These are phyloP conservation scores for Andricus curvator DNA, from an alignment of 2,888 invertebrate species.

Conservation along the genomic window DNA sequence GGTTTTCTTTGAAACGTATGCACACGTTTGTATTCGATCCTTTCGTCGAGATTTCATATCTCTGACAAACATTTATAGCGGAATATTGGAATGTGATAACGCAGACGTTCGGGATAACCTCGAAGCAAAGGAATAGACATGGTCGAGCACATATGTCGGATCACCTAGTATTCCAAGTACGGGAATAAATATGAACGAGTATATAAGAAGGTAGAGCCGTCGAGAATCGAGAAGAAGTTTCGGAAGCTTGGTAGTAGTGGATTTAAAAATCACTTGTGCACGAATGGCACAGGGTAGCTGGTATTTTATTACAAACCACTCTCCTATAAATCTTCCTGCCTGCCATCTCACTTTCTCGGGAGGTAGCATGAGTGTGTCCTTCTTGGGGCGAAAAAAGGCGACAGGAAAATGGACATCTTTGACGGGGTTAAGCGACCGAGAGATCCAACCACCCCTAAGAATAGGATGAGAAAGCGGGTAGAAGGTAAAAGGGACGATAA, in stretches of 20 bases:
- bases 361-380: constrained; percentile 20
- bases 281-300: constrained; percentile 35
- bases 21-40: background rate
- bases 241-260: constrained; percentile 9
- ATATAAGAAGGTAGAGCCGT: constrained; percentile 18
- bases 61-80: constrained; percentile 9
- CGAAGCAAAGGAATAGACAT: constrained; percentile 2
- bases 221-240: background rate
- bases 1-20: background rate
- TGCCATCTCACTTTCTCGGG: constrained; percentile 35
- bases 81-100: constrained; percentile 31
- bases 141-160: constrained; percentile 11
- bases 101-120: constrained; percentile 2
- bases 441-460: constrained; percentile 42
- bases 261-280: constrained; percentile 35
- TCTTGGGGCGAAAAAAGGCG: constrained; percentile 44
- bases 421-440: constrained; percentile 51
- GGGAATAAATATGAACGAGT: constrained; percentile 14
- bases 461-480: constrained; percentile 29
- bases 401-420: constrained; percentile 61
- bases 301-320: constrained; percentile 59
- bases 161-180: constrained; percentile 11
- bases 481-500: constrained; percentile 43
- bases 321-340: constrained; percentile 52
- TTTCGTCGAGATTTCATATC: background rate